Evolutionary conservation across 2,113 vertebrate genomes (phyloP).

Genomic region (Echinops telfairi): DNA sequence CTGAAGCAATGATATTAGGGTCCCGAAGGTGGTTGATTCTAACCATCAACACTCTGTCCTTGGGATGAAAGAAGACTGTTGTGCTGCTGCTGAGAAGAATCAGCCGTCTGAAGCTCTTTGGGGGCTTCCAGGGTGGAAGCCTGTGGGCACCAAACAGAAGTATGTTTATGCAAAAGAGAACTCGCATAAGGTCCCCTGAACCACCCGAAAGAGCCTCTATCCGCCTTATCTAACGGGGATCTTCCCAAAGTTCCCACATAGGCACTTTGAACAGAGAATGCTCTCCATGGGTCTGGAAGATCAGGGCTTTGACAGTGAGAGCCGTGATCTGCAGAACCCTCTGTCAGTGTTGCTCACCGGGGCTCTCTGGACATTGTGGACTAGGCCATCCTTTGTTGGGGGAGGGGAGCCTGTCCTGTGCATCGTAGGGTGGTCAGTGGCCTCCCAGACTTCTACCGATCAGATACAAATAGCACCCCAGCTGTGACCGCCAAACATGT

Average conservation of each 20-base stretch:
- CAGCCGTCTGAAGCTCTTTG: not conserved
- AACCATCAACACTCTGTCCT: accelerated
- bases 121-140: not conserved
- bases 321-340: not conserved
- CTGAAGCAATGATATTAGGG: accelerated
- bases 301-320: not conserved
- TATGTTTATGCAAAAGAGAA: not conserved
- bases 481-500: not conserved
- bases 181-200: not conserved
- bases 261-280: not conserved
- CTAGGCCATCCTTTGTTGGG: accelerated
- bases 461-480: not conserved
- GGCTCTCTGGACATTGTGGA: accelerated
- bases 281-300: not conserved
- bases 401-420: no score
- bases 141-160: not conserved
- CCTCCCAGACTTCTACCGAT: not conserved
- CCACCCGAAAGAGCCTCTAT: not conserved
- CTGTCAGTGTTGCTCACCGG: not conserved
- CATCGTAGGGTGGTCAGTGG: not conserved
- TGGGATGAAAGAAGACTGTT: not conserved
- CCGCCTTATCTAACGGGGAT: not conserved
- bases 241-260: not conserved
- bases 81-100: not conserved
- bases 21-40: not conserved